Percentiles rank a stretch among this genome's conserved stretches.
Conservation (phyloP, 2,888 invertebrate species). For the Aphrophora alni region DNA sequence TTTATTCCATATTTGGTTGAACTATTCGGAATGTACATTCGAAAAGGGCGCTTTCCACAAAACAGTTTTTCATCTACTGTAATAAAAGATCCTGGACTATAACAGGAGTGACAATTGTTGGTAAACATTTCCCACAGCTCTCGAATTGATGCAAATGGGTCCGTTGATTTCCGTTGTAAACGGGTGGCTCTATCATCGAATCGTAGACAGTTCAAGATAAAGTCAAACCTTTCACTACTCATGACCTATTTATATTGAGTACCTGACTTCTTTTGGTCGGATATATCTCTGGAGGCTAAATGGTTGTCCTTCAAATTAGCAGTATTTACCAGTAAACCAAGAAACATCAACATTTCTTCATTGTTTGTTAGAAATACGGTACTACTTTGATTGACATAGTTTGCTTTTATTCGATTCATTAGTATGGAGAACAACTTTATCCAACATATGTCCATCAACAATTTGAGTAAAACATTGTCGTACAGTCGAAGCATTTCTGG, state of each 20-base stretch:
- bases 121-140: conserved; percentile 18
- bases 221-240: conserved; percentile 36
- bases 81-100: conserved; percentile 7
- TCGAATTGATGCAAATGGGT: conserved; percentile 19
- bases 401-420: too few species aligned
- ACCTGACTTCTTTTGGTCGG: too few species aligned
- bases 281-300: neutral
- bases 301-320: neutral
- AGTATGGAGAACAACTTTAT: too few species aligned
- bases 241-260: conserved; percentile 16
- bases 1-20: conserved; percentile 26
- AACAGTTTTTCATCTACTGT: conserved; percentile 22
- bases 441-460: too few species aligned
- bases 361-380: too few species aligned
- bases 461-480: too few species aligned
- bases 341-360: conserved; percentile 17
- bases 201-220: conserved; percentile 26
- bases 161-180: conserved; percentile 6
- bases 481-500: too few species aligned
- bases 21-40: conserved; percentile 24
- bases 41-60: conserved; percentile 6
- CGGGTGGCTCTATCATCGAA: conserved; percentile 27
- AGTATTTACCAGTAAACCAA: neutral
- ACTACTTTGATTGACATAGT: too few species aligned
- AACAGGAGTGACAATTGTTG: neutral